These are phyloP conservation scores for Saccopteryx leptura DNA, from an alignment of 2,113 vertebrate genomes.

Conservation along the genomic window DNA sequence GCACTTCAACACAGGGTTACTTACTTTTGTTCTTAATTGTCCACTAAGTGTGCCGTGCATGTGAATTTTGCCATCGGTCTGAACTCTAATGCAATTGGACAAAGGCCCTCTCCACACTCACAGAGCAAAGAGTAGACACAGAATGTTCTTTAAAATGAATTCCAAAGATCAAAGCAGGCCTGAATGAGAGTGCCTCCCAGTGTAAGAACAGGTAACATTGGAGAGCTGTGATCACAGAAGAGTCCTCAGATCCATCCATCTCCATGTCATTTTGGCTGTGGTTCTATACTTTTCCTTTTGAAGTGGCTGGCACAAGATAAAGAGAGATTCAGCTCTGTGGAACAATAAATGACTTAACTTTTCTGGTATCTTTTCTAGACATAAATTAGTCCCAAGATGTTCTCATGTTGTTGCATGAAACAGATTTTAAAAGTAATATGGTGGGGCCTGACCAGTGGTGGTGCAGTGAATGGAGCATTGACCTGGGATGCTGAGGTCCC, in stretches of 20 bases:
- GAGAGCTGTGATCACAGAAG: conserved; percentile 50
- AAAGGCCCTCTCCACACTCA: conserved; percentile 59
- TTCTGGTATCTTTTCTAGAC: conserved; percentile 65
- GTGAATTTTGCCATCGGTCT: conserved; percentile 62
- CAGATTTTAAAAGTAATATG: conserved; percentile 39
- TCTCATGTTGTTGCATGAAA: conserved; percentile 39
- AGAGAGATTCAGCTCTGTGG: conserved; percentile 51
- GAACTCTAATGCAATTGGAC: conserved; percentile 46
- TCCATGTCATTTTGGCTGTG: conserved; percentile 55
- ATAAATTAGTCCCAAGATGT: conserved; percentile 59
- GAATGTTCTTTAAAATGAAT: conserved; percentile 63
- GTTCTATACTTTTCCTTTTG: conserved; percentile 72
- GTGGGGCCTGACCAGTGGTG: background rate
- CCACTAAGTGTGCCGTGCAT: conserved; percentile 52
- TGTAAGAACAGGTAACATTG: conserved; percentile 52
- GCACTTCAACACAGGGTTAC: background rate
- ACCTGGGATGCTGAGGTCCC: too few relatives aligned
- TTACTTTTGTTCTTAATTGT: conserved; percentile 48
- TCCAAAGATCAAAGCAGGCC: conserved; percentile 68
- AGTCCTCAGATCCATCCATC: conserved; percentile 39
- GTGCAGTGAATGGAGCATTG: too few relatives aligned
- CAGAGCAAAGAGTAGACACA: conserved; percentile 49
- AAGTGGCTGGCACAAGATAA: conserved; percentile 75
- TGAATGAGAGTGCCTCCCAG: conserved; percentile 51
- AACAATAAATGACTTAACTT: conserved; percentile 64